These are phyloP conservation scores for zebrafish (Danio rerio) DNA, from an alignment of 2,113 vertebrate species.

Conservation along the genomic window DNA sequence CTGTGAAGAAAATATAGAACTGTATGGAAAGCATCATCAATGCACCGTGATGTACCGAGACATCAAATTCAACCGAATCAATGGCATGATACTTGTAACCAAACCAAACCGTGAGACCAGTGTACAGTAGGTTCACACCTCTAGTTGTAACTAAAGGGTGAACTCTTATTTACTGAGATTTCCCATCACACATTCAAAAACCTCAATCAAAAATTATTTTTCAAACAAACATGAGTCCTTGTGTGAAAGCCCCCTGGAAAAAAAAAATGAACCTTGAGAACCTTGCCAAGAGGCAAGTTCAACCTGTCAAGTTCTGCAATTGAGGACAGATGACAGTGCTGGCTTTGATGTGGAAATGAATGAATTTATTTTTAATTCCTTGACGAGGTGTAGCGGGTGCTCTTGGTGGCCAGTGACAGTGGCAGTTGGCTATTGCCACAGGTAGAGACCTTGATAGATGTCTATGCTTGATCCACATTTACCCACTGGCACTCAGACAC, in stretches of 20 bases:
- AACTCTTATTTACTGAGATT: slow-evolving; percentile 46
- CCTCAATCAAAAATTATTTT: slow-evolving; percentile 52
- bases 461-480: slow-evolving; percentile 80
- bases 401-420: slow-evolving; percentile 71
- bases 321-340: slow-evolving; percentile 67
- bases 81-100: too few relatives aligned
- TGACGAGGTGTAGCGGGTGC: slow-evolving; percentile 79
- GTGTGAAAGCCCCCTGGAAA: slow-evolving; percentile 54
- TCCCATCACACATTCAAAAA: slow-evolving; percentile 29
- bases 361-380: slow-evolving; percentile 77
- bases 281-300: slow-evolving; percentile 75
- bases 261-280: slow-evolving; percentile 57
- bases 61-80: too few relatives aligned
- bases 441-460: slow-evolving; percentile 84
- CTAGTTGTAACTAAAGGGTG: too few relatives aligned
- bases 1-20: too few relatives aligned
- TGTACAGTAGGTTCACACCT: too few relatives aligned
- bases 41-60: too few relatives aligned
- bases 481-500: slow-evolving; percentile 80
- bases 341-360: slow-evolving; percentile 88
- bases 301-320: slow-evolving; percentile 76
- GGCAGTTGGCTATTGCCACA: slow-evolving; percentile 66
- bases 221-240: slow-evolving; percentile 55
- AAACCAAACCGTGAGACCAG: too few relatives aligned
- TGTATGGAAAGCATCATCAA: too few relatives aligned